Evolutionary conservation across 2,888 invertebrate species (phyloP), one percentile per base, ranked within the genome.

Genomic region (Scaeva pyrastri): DNA sequence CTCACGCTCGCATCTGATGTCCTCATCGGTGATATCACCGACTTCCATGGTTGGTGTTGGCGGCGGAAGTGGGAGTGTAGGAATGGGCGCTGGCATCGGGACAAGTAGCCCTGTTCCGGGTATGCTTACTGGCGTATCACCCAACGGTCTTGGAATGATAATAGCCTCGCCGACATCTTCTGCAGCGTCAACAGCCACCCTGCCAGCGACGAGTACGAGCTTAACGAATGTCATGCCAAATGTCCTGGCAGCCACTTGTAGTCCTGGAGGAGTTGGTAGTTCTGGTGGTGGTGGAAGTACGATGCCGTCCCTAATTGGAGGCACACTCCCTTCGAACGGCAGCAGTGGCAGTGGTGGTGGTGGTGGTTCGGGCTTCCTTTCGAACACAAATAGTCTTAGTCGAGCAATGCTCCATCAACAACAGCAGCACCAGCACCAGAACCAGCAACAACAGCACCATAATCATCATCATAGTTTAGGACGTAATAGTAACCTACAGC

Each of bases 101-200:
- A 89, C 60, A 90, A 88, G 88, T 76, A 72, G 87, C 41, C 72
- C 88, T 73, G 75, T 77, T 76, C 72, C 77, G 60, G 80, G 71
- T 60, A 83, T 83, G 71, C 70, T 70, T 55, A 71, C 72, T 23
- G 83, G 78, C 19, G 56, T 79, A 43, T 88, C 88, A 36, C 58
- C 76, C 50, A 73, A 64, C 48, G 66, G 88, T 88, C 43, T 83
- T 87, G 62, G 88, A 74, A 78, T 89, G 88, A 89, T 89, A 81
- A 90, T 91, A 73, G 90, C 90, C 12, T 91, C 91, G 50, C 91
- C 91, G 62, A 91, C 92, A 36, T 91, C 92, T 60, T 89, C 91
- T 36, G 89, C 79, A 70, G 82, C 90, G 16, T 91, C 91, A 81
- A 90, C 91, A 43, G 89, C 91, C 50, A 90, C 91, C 26, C 88